A percentile compares a stretch with the other conserved stretches of the same genome.
phyloP scores from a whole-genome alignment of 1,140 invertebrate species.

The Linepithema humile region DNA sequence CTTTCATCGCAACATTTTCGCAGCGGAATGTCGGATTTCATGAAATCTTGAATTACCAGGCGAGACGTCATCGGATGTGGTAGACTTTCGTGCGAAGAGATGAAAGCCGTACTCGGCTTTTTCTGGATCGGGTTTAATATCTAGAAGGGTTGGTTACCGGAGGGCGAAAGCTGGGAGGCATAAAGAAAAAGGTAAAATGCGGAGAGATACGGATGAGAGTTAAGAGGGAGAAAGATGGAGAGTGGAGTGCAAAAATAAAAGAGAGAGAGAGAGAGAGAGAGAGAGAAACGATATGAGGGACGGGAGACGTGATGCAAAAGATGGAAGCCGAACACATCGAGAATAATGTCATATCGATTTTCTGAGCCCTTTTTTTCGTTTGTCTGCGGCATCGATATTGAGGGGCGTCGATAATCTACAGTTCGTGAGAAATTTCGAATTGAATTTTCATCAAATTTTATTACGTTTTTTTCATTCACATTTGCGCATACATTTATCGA shows the following conservation, averaged over 20 bases:
- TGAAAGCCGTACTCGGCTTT: constrained; percentile 39
- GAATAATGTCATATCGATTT: constrained; percentile 55
- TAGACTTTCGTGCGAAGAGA: constrained; percentile 6
- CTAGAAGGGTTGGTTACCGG: constrained; percentile 23
- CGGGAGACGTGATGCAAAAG: constrained; percentile 23
- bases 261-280: constrained; percentile 17
- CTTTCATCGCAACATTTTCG: neutral
- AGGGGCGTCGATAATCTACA: neutral
- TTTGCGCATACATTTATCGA: neutral
- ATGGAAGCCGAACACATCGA: constrained; percentile 33
- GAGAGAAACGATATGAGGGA: neutral
- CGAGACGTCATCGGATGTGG: constrained; percentile 21
- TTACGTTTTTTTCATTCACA: neutral
- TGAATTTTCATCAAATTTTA: neutral
- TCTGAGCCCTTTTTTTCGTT: constrained; percentile 12
- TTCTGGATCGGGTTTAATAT: constrained; percentile 47
- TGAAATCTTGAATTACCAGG: constrained; percentile 19
- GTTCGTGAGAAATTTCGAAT: neutral
- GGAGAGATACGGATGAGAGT: constrained; percentile 10
- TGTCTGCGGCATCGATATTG: neutral
- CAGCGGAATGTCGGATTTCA: constrained; percentile 4
- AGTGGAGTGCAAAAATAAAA: constrained; percentile 6
- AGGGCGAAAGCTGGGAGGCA: neutral
- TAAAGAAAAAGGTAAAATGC: constrained; percentile 30
- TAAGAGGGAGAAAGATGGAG: constrained; percentile 1